phyloP scores from a whole-genome alignment of 2,113 vertebrate genomes.

The human region GRCh38 chr2:117051501-117052000 shows the following conservation, averaged over 20 bases:
- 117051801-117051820: background rate
- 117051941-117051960: background rate
- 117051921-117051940: background rate
- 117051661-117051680: background rate
- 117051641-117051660: background rate
- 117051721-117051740: background rate
- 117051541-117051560: background rate
- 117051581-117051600: background rate
- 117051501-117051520: background rate
- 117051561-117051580: background rate
- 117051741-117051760: background rate
- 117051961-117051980: background rate
- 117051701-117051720: background rate
- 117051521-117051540: background rate
- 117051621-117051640: background rate
- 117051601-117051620: background rate
- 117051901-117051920: background rate
- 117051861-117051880: background rate
- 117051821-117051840: background rate
- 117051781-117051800: background rate
- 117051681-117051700: background rate
- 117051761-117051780: slow-evolving; percentile 14
- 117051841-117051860: background rate
- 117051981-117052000: background rate
- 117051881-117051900: background rate